Conservation (phyloP, 2,888 invertebrate genomes). For the Polymixis flavicincta region DNA sequence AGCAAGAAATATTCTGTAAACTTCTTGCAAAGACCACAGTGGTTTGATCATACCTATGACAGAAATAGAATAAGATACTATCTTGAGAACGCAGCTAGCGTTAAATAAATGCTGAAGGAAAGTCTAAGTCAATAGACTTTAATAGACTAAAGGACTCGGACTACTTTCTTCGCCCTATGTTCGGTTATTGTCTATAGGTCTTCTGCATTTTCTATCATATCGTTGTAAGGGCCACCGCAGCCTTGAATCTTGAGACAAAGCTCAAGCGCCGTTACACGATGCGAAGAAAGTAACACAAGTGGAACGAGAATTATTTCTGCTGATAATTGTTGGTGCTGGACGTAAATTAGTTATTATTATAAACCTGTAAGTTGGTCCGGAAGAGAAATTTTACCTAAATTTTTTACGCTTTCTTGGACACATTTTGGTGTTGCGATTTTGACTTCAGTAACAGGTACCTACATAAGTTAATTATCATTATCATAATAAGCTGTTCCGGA, state of each 20-base stretch:
- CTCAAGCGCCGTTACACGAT: slow-evolving; percentile 81
- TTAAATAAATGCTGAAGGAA: no score
- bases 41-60: no score
- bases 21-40: no score
- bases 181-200: not conserved
- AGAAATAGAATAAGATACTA: no score
- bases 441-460: not conserved
- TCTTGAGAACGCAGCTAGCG: no score
- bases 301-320: slow-evolving; percentile 82
- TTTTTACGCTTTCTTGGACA: not conserved
- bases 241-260: slow-evolving; percentile 80
- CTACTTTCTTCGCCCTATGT: not conserved
- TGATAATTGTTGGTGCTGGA: slow-evolving; percentile 82
- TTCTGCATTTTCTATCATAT: slow-evolving; percentile 31
- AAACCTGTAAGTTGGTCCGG: slow-evolving; percentile 44
- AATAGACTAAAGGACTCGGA: not conserved
- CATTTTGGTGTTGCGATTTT: slow-evolving; percentile 2
- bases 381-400: slow-evolving; percentile 41
- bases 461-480: not conserved
- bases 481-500: not conserved
- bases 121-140: no score
- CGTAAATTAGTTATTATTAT: slow-evolving; percentile 73
- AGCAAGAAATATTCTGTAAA: not conserved
- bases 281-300: slow-evolving; percentile 85
- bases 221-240: slow-evolving; percentile 59